phyloP scores from a whole-genome alignment of 2,113 vertebrate species.

The Clarias batrachus region DNA sequence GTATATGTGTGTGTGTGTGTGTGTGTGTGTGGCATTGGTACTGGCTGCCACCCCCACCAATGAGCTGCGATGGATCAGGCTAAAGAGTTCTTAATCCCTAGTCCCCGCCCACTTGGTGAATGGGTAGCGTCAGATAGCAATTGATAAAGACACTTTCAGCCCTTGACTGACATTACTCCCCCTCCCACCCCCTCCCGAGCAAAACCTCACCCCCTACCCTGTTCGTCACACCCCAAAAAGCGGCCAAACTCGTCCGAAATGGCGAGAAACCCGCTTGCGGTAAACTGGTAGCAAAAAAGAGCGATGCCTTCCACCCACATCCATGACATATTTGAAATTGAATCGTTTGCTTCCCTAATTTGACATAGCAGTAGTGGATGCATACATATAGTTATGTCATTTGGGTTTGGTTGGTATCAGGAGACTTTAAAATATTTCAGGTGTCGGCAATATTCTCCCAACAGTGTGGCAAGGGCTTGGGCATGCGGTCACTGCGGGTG shows the following conservation, averaged over 20 bases:
- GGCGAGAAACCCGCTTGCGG: slow-evolving; percentile 52
- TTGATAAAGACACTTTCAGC: slow-evolving; percentile 53
- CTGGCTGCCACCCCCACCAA: slow-evolving; percentile 53
- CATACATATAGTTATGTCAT: slow-evolving; percentile 66
- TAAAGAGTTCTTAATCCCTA: slow-evolving; percentile 58
- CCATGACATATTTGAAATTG: slow-evolving; percentile 34
- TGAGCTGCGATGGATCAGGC: slow-evolving; percentile 63
- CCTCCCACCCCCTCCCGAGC: slow-evolving; percentile 52
- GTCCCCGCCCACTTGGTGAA: slow-evolving; percentile 59
- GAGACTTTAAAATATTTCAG: slow-evolving; percentile 70
- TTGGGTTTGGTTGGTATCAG: slow-evolving; percentile 64
- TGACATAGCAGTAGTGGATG: slow-evolving; percentile 52
- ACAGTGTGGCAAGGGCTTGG: slow-evolving; percentile 54
- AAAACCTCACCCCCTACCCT: slow-evolving; percentile 47
- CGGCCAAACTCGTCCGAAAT: slow-evolving; percentile 39
- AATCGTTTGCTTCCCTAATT: slow-evolving; percentile 47
- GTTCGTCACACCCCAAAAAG: slow-evolving; percentile 40
- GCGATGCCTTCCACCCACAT: slow-evolving; percentile 58
- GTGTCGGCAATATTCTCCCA: slow-evolving; percentile 72
- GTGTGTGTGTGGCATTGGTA: slow-evolving; percentile 64
- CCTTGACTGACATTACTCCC: slow-evolving; percentile 47
- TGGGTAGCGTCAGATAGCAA: slow-evolving; percentile 62
- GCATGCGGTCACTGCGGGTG: slow-evolving; percentile 53
- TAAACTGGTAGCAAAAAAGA: slow-evolving; percentile 62
- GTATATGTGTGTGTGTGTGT: slow-evolving; percentile 22